Percentiles rank a stretch among this genome's conserved stretches.
phyloP scores from a whole-genome alignment of 2,888 invertebrate genomes.

The Pachydiplax longipennis region DNA sequence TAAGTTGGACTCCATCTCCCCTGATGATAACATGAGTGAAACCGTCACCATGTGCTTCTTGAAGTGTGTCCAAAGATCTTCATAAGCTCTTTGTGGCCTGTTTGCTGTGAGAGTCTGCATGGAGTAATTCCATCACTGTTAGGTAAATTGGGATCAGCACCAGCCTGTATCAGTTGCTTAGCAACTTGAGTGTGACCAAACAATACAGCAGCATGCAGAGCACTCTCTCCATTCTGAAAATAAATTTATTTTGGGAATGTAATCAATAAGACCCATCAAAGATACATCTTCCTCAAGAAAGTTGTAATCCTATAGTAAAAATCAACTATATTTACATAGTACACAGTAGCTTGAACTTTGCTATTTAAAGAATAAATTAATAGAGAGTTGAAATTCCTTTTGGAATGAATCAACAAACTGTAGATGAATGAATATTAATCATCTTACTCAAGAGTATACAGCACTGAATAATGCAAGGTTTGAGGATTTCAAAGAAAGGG shows the following conservation, averaged over 20 bases:
- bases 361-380: no score
- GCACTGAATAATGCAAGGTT: no score
- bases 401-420: no score
- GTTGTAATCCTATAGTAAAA: no score
- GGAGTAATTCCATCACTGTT: slow-evolving; percentile 78
- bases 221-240: slow-evolving; percentile 87
- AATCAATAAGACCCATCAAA: neutral
- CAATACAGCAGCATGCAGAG: slow-evolving; percentile 89
- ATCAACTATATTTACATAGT: no score
- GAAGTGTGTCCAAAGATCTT: slow-evolving; percentile 33
- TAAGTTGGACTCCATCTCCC: neutral
- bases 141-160: slow-evolving; percentile 70
- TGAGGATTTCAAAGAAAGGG: no score
- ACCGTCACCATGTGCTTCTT: neutral
- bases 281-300: no score
- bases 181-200: slow-evolving; percentile 85
- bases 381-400: no score
- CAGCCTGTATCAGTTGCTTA: slow-evolving; percentile 75
- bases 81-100: neutral
- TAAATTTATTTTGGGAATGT: neutral
- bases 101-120: slow-evolving; percentile 33
- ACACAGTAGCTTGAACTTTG: no score
- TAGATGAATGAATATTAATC: no score
- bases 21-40: neutral
- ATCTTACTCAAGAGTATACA: no score